Percentiles rank a stretch among this genome's conserved stretches.
Evolutionary conservation across 2,113 vertebrate genomes (phyloP).

Genomic region (Phyllopteryx taeniolatus): DNA sequence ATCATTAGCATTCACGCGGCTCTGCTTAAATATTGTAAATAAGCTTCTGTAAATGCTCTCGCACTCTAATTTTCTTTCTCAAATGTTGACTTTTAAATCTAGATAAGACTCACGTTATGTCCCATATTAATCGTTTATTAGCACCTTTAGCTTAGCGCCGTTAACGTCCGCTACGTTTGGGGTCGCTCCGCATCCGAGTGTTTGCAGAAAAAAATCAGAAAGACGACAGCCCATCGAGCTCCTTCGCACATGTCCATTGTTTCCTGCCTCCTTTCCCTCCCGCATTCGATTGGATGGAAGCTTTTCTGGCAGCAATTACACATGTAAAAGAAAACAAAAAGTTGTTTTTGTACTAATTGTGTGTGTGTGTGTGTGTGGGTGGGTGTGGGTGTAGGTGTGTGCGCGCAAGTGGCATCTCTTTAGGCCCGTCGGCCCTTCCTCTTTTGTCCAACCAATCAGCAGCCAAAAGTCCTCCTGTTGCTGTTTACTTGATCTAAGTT

Average conservation of each 20-base stretch:
- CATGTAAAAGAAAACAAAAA: background rate
- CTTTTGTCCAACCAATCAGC: conserved; percentile 1
- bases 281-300: background rate
- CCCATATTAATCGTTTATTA: background rate
- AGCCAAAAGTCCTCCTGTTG: background rate
- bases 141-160: background rate
- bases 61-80: background rate
- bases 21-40: background rate
- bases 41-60: background rate
- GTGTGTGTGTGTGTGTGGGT: background rate
- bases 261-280: background rate
- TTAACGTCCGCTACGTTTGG: background rate
- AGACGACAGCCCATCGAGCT: background rate
- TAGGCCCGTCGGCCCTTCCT: background rate
- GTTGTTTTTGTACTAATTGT: background rate
- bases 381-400: background rate
- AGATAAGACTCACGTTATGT: background rate
- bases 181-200: conserved; percentile 8
- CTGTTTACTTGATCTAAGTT: background rate
- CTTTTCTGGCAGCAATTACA: background rate
- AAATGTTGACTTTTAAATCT: background rate
- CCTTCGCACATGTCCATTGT: background rate
- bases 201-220: conserved; percentile 6
- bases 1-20: background rate
- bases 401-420: background rate